phyloP scores from a whole-genome alignment of 1,140 invertebrate species.

The Drosophila sturtevanti region DNA sequence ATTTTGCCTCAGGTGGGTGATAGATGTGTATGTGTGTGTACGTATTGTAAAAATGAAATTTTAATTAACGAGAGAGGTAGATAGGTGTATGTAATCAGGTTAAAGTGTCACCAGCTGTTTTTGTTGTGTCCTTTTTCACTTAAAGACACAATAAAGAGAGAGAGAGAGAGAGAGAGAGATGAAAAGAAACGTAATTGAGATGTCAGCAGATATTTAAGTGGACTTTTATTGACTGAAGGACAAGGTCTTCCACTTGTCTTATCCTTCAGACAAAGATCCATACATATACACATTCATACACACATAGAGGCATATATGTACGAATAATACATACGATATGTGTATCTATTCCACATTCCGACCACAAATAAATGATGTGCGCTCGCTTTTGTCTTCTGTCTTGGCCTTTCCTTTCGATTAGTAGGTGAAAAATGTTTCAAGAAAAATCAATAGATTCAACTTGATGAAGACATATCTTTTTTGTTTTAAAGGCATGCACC shows the following conservation, averaged over 20 bases:
- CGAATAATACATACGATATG: not conserved
- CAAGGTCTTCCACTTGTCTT: constrained; percentile 22
- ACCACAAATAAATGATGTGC: constrained; percentile 57
- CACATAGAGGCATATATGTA: too few species aligned
- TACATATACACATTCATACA: not conserved
- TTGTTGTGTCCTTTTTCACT: constrained; percentile 2
- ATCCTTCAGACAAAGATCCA: constrained; percentile 21
- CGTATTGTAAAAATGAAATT: constrained; percentile 32
- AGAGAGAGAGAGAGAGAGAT: constrained; percentile 48
- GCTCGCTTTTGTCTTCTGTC: constrained; percentile 51
- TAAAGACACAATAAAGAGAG: constrained; percentile 21
- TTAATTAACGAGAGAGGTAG: constrained; percentile 33
- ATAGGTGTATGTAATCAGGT: constrained; percentile 9
- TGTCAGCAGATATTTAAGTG: constrained; percentile 79
- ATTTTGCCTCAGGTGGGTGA: not conserved
- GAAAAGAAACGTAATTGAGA: constrained; percentile 76
- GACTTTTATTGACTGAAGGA: constrained; percentile 72
- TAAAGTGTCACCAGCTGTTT: constrained; percentile 12
- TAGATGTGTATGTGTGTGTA: not conserved
- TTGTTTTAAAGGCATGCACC: constrained; percentile 3
- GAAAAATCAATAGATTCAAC: constrained; percentile 65
- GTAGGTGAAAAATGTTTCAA: constrained; percentile 50
- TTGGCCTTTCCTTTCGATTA: constrained; percentile 45
- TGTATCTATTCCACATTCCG: constrained; percentile 29
- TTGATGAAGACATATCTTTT: constrained; percentile 17